Evolutionary conservation across 2,113 vertebrate genomes (phyloP).

Genomic region (Tragulus kanchil): DNA sequence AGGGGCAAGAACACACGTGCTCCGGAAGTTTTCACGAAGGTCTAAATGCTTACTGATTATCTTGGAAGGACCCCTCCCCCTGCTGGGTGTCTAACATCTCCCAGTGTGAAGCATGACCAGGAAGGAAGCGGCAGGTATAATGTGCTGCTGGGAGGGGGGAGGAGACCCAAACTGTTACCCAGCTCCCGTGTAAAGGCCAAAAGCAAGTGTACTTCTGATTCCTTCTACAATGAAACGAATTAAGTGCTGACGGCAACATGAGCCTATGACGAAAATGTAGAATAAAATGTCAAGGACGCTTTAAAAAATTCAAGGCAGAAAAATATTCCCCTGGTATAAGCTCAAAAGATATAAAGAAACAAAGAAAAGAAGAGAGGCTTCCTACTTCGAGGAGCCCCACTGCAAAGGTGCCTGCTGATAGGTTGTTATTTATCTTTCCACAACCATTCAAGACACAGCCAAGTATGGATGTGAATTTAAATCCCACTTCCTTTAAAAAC

Average conservation of each 20-base stretch:
- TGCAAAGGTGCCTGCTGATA: too few species aligned
- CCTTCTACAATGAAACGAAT: neutral
- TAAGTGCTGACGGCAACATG: neutral
- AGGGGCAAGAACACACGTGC: neutral
- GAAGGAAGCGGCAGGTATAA: neutral
- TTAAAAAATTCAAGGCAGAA: neutral
- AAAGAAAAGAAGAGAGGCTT: neutral
- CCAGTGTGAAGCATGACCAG: neutral
- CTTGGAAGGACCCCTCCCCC: neutral
- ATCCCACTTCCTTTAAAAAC: neutral
- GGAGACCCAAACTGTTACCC: neutral
- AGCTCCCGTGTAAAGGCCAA: neutral
- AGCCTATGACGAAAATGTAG: neutral
- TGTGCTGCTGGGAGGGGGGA: neutral
- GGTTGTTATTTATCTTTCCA: neutral
- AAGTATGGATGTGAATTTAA: neutral
- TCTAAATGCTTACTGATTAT: neutral
- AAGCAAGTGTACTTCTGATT: neutral
- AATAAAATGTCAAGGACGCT: neutral
- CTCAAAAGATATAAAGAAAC: neutral
- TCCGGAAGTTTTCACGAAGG: neutral
- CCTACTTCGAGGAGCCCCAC: neutral
- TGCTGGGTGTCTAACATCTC: too few species aligned
- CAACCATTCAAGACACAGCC: neutral
- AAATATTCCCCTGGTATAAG: neutral